Percentiles rank a stretch among this genome's conserved stretches.
Conservation (phyloP, 2,797 vertebrate species). For the Malacoraja senta region DNA sequence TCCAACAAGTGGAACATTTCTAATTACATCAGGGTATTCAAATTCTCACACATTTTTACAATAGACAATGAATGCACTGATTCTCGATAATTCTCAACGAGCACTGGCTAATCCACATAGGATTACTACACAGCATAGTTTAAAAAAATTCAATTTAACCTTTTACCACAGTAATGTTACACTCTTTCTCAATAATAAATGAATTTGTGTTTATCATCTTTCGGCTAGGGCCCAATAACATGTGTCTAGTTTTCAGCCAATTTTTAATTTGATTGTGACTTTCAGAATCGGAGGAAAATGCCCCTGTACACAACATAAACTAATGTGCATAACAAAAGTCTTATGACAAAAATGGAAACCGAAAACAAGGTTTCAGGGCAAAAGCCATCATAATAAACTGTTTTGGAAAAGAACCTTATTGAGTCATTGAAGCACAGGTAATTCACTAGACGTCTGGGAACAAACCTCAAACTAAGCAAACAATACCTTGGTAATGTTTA, state of each 20-base stretch:
- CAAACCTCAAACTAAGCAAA: neutral
- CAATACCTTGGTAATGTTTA: neutral
- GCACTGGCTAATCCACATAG: neutral
- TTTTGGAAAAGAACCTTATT: neutral
- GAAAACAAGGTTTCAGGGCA: neutral
- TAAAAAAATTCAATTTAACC: slow-evolving; percentile 2
- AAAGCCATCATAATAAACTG: neutral
- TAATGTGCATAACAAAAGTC: neutral
- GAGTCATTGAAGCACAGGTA: neutral
- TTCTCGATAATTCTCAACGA: slow-evolving; percentile 16
- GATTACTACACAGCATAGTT: neutral
- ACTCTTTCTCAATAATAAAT: slow-evolving; percentile 8
- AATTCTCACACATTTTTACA: neutral
- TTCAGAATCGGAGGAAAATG: neutral
- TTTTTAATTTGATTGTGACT: neutral
- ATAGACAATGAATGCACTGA: slow-evolving; percentile 22
- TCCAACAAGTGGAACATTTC: neutral
- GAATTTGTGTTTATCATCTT: neutral
- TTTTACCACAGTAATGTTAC: slow-evolving; percentile 25
- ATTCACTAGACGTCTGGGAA: neutral
- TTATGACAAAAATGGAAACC: neutral
- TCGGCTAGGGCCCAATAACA: neutral
- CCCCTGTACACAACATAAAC: neutral
- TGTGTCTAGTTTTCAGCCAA: neutral
- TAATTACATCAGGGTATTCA: neutral